Conservation (phyloP, 2,797 vertebrate genomes). For the Enteromius trimaculatus region DNA sequence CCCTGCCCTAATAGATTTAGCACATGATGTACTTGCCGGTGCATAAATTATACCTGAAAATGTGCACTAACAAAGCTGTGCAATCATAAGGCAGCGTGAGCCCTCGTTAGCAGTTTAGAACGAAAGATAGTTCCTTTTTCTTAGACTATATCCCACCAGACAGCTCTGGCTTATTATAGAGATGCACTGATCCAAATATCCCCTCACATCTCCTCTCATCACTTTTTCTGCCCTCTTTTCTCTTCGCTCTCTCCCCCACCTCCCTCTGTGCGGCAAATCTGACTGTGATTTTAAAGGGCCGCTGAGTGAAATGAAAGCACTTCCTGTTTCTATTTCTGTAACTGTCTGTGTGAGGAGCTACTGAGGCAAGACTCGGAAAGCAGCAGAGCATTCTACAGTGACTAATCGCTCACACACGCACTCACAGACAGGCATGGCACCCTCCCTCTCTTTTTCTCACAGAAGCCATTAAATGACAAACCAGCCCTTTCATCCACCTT, state of each 20-base stretch:
- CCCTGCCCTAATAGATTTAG: conserved; percentile 1
- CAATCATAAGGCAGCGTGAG: conserved; percentile 35
- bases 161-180: conserved; percentile 58
- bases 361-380: conserved; percentile 57
- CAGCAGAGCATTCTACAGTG: conserved; percentile 58
- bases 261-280: conserved; percentile 51
- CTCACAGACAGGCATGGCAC: conserved; percentile 1
- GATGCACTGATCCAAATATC: conserved; percentile 58
- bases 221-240: conserved; percentile 42
- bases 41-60: conserved; percentile 32
- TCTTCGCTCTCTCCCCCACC: conserved; percentile 27
- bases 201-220: conserved; percentile 51
- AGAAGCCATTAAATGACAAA: conserved; percentile 56
- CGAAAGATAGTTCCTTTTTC: conserved; percentile 54
- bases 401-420: conserved; percentile 54
- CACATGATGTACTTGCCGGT: neutral
- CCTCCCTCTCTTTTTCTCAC: conserved; percentile 37
- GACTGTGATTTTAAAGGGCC: conserved; percentile 63
- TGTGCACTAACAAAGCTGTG: conserved; percentile 33
- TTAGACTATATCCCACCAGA: conserved; percentile 57
- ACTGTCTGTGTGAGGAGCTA: conserved; percentile 59
- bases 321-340: conserved; percentile 64
- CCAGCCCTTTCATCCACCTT: conserved; percentile 54
- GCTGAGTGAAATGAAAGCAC: conserved; percentile 60
- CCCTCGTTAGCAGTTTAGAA: conserved; percentile 46